These are phyloP conservation scores for Rostratula benghalensis DNA, from an alignment of 2,113 vertebrate species.

Conservation along the genomic window DNA sequence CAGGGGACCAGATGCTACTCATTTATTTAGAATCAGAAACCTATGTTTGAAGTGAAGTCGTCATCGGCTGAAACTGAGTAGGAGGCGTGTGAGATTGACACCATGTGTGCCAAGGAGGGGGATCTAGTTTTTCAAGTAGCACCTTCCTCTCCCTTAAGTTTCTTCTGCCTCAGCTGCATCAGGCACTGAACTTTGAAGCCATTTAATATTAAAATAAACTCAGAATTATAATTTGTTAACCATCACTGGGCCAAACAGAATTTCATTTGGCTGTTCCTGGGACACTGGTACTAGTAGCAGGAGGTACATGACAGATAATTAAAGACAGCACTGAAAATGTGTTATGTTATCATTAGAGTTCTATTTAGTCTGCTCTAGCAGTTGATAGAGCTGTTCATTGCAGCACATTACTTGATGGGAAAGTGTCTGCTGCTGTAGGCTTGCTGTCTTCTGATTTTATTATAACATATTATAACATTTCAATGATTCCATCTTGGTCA, in stretches of 20 bases:
- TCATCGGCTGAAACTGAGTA: constrained; percentile 3
- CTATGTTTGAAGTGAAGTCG: not conserved
- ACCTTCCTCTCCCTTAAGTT: not conserved
- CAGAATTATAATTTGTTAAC: not conserved
- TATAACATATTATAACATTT: not conserved
- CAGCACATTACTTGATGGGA: not conserved
- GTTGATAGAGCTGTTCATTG: not conserved
- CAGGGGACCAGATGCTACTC: constrained; percentile 4
- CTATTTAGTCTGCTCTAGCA: not conserved
- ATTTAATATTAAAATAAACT: not conserved
- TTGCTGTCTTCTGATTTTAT: not conserved
- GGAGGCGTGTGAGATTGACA: not conserved
- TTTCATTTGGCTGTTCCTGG: not conserved
- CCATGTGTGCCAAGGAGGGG: not conserved
- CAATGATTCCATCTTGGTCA: not conserved
- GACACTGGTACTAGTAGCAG: not conserved
- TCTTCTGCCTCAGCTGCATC: not conserved
- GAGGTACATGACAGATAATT: not conserved
- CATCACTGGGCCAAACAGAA: not conserved
- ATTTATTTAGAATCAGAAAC: not conserved
- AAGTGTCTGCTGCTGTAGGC: not conserved
- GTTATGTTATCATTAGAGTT: not conserved
- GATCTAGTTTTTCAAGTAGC: not conserved
- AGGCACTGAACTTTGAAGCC: not conserved
- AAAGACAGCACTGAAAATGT: not conserved